Base-by-base conservation (phyloP, 2,888 invertebrate genomes). In the Drosophila lutescens region DNA sequence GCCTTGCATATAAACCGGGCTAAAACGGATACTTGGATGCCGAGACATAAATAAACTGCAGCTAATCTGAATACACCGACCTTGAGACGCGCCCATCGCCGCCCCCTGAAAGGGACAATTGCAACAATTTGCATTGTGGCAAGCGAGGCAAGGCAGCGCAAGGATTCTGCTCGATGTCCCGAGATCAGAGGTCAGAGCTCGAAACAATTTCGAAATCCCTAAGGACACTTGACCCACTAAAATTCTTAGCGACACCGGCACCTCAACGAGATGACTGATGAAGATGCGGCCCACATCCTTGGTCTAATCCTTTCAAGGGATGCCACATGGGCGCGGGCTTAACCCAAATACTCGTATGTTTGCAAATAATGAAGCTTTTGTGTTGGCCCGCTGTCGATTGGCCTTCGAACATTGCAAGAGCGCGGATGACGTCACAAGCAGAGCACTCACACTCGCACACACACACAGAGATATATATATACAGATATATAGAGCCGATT, bases 311-410 rank as follows among this genome's bases (percentile, higher is more conserved):
- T 65, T 65, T 54, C 43, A 57, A 15, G 58, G 44, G 54, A 62
- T 58, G 30, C 9, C 36, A 43, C 30, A 23, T 43, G 49, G 32
- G 26, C n/a, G 26, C 70, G 76, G 78, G 71, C 84, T 80, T 86
- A 82, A 86, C 86, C 86, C 68, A 83, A 83, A 82, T 86, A 69
- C 55, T 32, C 40, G 55, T 55, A 60, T 60, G 72, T 34, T 63
- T 46, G 74, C 62, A 68, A 69, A 79, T 76, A 74, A 70, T 47
- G 54, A 38, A 38, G 68, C 76, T 80, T 68, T 74, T 54, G 59
- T 57, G 60, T 41, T 63, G 50, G 58, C 20, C 63, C 73, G 44
- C 36, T 40, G 53, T 58, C 58, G 53, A 76, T 72, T 78, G 86
- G 67, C 82, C 82, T 83, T 83, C 86, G 50, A 61, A 30, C 66